A percentile compares a stretch with the other conserved stretches of the same genome.
Evolutionary conservation across 2,113 vertebrate species (phyloP).

Genomic region (Thunnus thynnus): DNA sequence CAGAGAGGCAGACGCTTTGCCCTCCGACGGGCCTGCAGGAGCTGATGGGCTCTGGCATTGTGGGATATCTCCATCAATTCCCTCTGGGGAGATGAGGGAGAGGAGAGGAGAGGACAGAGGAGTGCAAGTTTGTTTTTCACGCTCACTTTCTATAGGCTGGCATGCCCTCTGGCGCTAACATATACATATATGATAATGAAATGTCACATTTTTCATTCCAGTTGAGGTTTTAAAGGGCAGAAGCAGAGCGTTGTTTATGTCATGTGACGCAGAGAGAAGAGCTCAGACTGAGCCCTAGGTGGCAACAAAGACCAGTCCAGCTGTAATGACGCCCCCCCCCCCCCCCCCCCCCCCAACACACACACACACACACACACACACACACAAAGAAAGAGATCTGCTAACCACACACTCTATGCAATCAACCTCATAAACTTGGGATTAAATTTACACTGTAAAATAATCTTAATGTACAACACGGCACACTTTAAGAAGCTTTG

Average conservation of each 20-base stretch:
- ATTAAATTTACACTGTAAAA: slow-evolving; percentile 78
- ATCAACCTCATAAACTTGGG: slow-evolving; percentile 68
- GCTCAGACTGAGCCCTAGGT: slow-evolving; percentile 64
- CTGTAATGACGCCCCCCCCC: slow-evolving; percentile 26
- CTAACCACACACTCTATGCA: slow-evolving; percentile 1
- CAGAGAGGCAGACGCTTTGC: slow-evolving; percentile 79
- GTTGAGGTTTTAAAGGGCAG: slow-evolving; percentile 67
- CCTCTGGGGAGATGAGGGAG: slow-evolving; percentile 69
- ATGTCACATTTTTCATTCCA: slow-evolving; percentile 72
- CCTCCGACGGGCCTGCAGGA: slow-evolving; percentile 78
- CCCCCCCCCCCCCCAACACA: slow-evolving; percentile 16
- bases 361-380: slow-evolving; percentile 1
- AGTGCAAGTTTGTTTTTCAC: slow-evolving; percentile 36
- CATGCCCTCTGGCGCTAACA: slow-evolving; percentile 66
- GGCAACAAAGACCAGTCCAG: slow-evolving; percentile 74
- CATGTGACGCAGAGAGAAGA: slow-evolving; percentile 10
- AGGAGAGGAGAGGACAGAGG: not conserved
- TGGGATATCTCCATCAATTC: slow-evolving; percentile 80
- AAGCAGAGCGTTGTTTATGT: slow-evolving; percentile 7
- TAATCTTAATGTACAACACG: slow-evolving; percentile 68
- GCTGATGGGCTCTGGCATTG: slow-evolving; percentile 84
- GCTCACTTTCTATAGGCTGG: slow-evolving; percentile 40
- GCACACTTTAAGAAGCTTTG: slow-evolving; percentile 72
- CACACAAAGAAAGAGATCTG: not conserved
- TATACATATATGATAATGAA: slow-evolving; percentile 78